A percentile compares a stretch with the other conserved stretches of the same genome.
These are phyloP conservation scores for Cosmorhoe ocellata DNA, from an alignment of 2,888 invertebrate species.

Conservation along the genomic window DNA sequence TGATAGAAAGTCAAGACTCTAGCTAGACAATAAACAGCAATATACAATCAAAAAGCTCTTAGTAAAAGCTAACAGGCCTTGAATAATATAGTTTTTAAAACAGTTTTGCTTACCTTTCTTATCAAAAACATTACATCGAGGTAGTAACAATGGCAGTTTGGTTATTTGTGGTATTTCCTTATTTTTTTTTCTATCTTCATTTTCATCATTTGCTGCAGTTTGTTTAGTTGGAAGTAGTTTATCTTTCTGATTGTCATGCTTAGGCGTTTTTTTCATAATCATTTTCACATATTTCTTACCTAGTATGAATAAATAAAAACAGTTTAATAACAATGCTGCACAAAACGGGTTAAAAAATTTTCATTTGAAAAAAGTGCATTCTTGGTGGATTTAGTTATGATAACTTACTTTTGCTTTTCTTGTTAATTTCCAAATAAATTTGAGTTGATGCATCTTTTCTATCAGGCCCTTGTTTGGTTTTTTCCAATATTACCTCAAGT, in stretches of 20 bases:
- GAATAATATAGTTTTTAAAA: too few relatives aligned
- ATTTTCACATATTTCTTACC: constrained; percentile 59
- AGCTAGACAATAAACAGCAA: too few relatives aligned
- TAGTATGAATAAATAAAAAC: constrained; percentile 33
- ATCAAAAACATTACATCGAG: constrained; percentile 46
- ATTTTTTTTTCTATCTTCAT: not conserved
- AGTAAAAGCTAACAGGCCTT: too few relatives aligned
- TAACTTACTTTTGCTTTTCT: constrained; percentile 62
- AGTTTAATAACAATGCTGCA: too few relatives aligned
- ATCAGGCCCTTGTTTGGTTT: constrained; percentile 36
- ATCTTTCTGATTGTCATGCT: constrained; percentile 27
- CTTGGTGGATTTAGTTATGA: not conserved
- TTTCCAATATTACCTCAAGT: constrained; percentile 65
- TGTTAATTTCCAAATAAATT: constrained; percentile 51
- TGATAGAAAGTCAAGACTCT: too few relatives aligned
- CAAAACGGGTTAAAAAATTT: too few relatives aligned
- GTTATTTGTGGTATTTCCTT: constrained; percentile 32
- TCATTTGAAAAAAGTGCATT: not conserved
- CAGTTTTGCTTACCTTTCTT: constrained; percentile 57
- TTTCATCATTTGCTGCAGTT: constrained; percentile 3
- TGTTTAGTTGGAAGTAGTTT: not conserved
- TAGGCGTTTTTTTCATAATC: constrained; percentile 54
- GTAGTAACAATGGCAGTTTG: constrained; percentile 60
- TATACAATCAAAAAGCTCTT: not conserved
- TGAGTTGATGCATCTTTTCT: constrained; percentile 70